These are phyloP conservation scores for Machimus rusticus DNA, from an alignment of 2,888 invertebrate genomes.

Conservation along the genomic window DNA sequence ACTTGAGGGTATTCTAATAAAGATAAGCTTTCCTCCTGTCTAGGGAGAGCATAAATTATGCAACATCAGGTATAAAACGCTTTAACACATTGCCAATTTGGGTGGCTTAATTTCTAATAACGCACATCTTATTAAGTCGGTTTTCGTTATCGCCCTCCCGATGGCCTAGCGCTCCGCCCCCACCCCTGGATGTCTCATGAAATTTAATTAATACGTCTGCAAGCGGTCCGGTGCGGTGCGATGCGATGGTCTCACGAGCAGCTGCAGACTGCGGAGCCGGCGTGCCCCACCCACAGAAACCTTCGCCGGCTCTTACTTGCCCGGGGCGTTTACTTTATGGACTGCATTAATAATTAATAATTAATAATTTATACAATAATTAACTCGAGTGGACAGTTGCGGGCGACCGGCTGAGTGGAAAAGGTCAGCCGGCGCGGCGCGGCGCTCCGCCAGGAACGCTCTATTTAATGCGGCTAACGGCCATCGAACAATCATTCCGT, in stretches of 20 bases:
- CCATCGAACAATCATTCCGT: neutral
- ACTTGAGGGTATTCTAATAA: neutral
- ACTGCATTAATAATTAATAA: neutral
- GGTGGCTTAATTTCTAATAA: neutral
- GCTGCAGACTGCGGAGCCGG: neutral
- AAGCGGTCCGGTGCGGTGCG: neutral
- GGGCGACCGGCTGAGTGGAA: neutral
- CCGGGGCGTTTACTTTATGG: neutral
- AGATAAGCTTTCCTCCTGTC: neutral
- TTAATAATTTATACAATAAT: neutral
- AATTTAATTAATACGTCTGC: neutral
- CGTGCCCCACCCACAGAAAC: neutral
- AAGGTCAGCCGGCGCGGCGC: neutral
- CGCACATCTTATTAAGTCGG: neutral
- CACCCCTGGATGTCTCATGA: neutral
- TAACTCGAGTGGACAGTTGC: neutral
- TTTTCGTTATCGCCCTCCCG: neutral
- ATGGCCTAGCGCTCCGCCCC: neutral
- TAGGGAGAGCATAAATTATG: neutral
- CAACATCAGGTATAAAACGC: neutral
- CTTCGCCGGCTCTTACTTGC: neutral
- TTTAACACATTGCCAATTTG: neutral
- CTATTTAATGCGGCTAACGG: neutral
- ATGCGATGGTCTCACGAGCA: neutral
- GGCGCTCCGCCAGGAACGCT: neutral